Percentiles rank a stretch among this genome's conserved stretches.
phyloP scores from a whole-genome alignment of 1,140 invertebrate species.

The Carcinoscorpius rotundicauda region DNA sequence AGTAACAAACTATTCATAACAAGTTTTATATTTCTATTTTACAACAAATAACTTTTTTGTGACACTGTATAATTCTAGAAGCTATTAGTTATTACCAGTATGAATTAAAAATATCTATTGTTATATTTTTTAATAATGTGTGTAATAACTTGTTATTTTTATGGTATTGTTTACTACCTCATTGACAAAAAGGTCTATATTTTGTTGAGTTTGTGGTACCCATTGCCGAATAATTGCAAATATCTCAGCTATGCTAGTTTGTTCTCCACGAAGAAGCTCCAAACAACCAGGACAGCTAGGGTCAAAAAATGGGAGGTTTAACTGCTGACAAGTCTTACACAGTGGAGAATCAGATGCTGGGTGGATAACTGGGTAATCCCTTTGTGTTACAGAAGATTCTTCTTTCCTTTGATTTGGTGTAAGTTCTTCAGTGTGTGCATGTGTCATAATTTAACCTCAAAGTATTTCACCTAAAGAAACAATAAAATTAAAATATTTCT shows the following conservation, averaged over 20 bases:
- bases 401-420: no score
- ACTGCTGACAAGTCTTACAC: conserved; percentile 35
- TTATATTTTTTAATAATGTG: no score
- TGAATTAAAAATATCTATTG: conserved; percentile 1
- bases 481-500: no score
- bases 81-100: background rate
- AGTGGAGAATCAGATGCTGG: conserved; percentile 38
- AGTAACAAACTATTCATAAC: no score
- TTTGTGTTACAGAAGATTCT: no score
- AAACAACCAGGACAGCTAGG: conserved; percentile 37
- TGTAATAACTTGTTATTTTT: no score
- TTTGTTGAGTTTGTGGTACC: conserved; percentile 42
- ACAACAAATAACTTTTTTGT: no score
- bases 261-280: conserved; percentile 31
- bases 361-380: conserved; percentile 32
- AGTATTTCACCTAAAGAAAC: no score
- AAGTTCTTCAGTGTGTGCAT: no score
- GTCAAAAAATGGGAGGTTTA: conserved; percentile 41
- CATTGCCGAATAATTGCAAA: conserved; percentile 44
- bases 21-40: no score
- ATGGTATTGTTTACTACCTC: conserved; percentile 29
- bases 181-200: conserved; percentile 35
- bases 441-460: no score
- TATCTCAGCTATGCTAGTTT: conserved; percentile 37
- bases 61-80: background rate